Percentiles rank a stretch among this genome's conserved stretches.
These are phyloP conservation scores for Labrus mixtus DNA, from an alignment of 2,113 vertebrate genomes.

Conservation along the genomic window DNA sequence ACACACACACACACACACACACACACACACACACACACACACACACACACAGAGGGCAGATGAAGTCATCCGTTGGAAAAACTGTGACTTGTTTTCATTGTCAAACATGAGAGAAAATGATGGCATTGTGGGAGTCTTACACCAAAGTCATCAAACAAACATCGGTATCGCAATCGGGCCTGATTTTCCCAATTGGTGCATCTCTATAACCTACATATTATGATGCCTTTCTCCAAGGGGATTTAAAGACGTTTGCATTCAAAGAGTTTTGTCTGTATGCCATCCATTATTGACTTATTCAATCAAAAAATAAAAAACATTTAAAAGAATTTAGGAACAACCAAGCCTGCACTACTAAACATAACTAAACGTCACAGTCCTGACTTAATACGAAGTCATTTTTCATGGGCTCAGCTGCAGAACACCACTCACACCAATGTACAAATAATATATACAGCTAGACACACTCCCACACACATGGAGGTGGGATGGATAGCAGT, in stretches of 20 bases:
- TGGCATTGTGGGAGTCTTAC: no score
- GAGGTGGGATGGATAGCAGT: constrained; percentile 4
- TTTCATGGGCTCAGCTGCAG: neutral
- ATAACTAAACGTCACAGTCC: neutral
- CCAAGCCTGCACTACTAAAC: no score
- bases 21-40: neutral
- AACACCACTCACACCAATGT: neutral
- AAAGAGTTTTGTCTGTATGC: neutral
- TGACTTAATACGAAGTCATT: no score
- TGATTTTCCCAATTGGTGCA: no score
- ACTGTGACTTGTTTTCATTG: no score
- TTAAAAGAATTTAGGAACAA: no score
- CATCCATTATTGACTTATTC: neutral
- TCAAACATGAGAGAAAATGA: no score
- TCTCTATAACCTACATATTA: neutral
- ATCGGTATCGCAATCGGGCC: no score
- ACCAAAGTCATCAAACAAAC: no score
- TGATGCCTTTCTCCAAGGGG: neutral
- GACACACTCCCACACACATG: neutral
- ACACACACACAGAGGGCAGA: neutral
- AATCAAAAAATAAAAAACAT: no score
- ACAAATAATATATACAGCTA: neutral
- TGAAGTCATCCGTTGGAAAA: no score
- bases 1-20: neutral
- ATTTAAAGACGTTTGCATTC: neutral